phyloP scores from a whole-genome alignment of 2,888 invertebrate species.

The Mystacides longicornis region DNA sequence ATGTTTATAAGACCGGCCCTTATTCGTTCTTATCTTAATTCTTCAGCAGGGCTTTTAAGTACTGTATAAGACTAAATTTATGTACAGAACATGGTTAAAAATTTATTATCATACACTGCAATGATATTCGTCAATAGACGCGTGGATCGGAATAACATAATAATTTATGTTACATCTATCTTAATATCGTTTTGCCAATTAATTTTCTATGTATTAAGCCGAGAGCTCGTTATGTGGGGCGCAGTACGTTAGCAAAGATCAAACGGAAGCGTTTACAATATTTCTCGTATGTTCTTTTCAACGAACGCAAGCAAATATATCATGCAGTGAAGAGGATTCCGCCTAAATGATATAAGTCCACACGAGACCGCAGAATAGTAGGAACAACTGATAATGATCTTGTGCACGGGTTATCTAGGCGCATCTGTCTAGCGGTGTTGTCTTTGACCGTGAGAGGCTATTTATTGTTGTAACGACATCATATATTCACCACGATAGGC shows the following conservation, averaged over 20 bases:
- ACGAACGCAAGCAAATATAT: background rate
- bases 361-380: slow-evolving; percentile 14
- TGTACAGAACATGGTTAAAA: no score
- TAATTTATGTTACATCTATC: no score
- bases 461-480: slow-evolving; percentile 25
- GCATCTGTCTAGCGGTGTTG: slow-evolving; percentile 24
- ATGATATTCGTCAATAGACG: no score
- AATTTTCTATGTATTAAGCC: no score
- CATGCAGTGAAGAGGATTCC: background rate
- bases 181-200: no score
- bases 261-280: background rate
- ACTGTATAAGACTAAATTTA: no score
- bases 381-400: slow-evolving; percentile 25
- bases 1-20: no score
- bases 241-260: background rate
- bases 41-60: no score
- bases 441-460: slow-evolving; percentile 20
- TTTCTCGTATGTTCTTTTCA: background rate
- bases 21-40: no score
- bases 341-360: slow-evolving; percentile 14
- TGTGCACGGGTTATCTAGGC: slow-evolving; percentile 21
- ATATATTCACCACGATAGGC: slow-evolving; percentile 26
- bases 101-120: no score
- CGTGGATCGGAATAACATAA: no score
- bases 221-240: no score